phyloP scores from a whole-genome alignment of 2,888 invertebrate genomes.

The Ceramica pisi region DNA sequence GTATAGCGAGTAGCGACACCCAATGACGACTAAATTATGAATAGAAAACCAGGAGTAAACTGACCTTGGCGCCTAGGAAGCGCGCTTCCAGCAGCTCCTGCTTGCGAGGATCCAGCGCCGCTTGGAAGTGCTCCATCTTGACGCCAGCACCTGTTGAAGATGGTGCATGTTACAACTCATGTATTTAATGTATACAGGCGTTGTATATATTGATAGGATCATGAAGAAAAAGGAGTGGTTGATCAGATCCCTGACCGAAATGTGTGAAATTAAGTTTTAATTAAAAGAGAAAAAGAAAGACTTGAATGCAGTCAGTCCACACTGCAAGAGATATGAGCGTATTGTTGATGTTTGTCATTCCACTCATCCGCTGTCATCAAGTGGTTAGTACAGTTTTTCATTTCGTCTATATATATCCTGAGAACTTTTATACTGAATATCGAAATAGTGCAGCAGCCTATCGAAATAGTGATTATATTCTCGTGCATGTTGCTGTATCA shows the following conservation, averaged over 20 bases:
- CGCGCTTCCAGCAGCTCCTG: constrained; percentile 99
- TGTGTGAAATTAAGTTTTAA: not conserved
- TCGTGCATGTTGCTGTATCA: not conserved
- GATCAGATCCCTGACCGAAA: not conserved
- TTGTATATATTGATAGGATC: constrained; percentile 29
- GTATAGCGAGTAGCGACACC: constrained; percentile 9
- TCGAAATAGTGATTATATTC: not conserved
- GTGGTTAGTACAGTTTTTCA: constrained; percentile 4
- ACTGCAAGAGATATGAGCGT: constrained; percentile 13
- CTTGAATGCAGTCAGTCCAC: not conserved
- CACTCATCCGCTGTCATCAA: too few species aligned
- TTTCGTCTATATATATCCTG: not conserved
- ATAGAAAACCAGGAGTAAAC: constrained; percentile 78
- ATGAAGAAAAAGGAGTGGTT: not conserved
- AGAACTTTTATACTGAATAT: not conserved
- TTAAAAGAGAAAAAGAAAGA: not conserved
- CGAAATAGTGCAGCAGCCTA: not conserved
- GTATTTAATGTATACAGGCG: constrained; percentile 46
- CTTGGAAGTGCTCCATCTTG: constrained; percentile 99
- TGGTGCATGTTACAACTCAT: constrained; percentile 67
- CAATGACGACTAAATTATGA: constrained; percentile 15
- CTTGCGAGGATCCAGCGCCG: constrained; percentile 99
- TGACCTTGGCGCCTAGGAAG: constrained; percentile 98
- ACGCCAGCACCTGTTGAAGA: constrained; percentile 94
- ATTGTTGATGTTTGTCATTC: not conserved